Base-by-base conservation (phyloP, 2,797 vertebrate genomes). In the Scarus forsteni region DNA sequence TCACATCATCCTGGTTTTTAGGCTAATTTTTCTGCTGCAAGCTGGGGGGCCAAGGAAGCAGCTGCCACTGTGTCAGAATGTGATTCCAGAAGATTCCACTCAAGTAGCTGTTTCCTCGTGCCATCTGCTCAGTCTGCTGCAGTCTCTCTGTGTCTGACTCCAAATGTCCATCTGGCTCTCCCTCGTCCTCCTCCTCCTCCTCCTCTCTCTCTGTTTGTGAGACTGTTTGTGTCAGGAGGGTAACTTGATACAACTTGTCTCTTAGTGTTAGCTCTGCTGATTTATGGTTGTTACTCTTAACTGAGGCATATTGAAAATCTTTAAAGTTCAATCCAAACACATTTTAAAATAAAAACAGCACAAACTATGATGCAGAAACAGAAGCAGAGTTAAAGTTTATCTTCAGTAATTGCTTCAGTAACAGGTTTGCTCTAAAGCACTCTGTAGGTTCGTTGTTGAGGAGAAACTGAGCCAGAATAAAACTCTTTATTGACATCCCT, bases 21-120 rank as follows among this genome's bases (percentile, higher is more conserved):
- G 74, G 63, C 60, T 69, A 65, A 84, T 80, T 70, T 75, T 62
- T 57, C 27, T 52, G 1, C n/a, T 43, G 58, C 42, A 73, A 67
- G 75, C 77, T 62, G 36, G 71, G 40, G 81, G 80, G 50, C 58
- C 36, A 62, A n/a, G 15, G 54, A 77, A 81, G 73, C 80, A 85
- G 73, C 61, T 87, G 83, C 42, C 55, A 60, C 72, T 63, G 73
- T 78, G 80, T 83, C 77, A 77, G 66, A 80, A 51, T 73, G 46
- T 50, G 61, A 66, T 65, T 82, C 61, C 60, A 75, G 56, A 84
- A 79, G 79, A 76, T 79, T 74, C 67, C 73, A 70, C 70, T 83
- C 75, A 81, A 83, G 76, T 64, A 63, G 73, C 70, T 50, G 58
- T 67, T 78, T 84, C 42, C 80, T 36, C 55, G n/a, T 52, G 69